Evolutionary conservation across 2,888 invertebrate species (phyloP).

Genomic region (Melanotus villosus): DNA sequence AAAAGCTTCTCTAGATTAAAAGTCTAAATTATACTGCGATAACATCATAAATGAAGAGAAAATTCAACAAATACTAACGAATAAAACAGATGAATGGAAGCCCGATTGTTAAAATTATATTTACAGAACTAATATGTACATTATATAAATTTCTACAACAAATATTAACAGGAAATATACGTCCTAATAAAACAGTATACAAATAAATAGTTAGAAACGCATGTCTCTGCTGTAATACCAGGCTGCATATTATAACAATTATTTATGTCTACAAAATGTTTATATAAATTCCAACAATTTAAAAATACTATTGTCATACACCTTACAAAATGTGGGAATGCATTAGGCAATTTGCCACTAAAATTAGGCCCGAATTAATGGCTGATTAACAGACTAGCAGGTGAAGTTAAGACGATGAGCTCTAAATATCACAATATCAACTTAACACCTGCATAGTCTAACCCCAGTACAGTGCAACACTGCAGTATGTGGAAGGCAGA

Average conservation of each 20-base stretch:
- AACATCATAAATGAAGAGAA: no score
- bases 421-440: constrained; percentile 56
- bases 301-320: constrained; percentile 68
- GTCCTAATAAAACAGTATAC: constrained; percentile 30
- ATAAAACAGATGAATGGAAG: no score
- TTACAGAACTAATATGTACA: constrained; percentile 41
- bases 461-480: constrained; percentile 53
- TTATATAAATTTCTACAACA: constrained; percentile 41
- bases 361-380: constrained; percentile 51
- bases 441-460: constrained; percentile 52
- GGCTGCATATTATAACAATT: constrained; percentile 63
- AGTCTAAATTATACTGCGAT: no score
- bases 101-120: constrained; percentile 37
- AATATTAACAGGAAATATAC: constrained; percentile 35
- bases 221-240: constrained; percentile 26
- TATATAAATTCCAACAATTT: constrained; percentile 63
- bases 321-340: constrained; percentile 57
- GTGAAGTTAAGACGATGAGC: constrained; percentile 52
- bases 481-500: constrained; percentile 59
- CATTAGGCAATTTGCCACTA: constrained; percentile 48
- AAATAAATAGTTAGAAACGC: constrained; percentile 36
- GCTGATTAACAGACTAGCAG: constrained; percentile 46
- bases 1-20: no score
- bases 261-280: constrained; percentile 63
- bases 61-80: no score